Evolutionary conservation across 2,113 vertebrate genomes (phyloP), one percentile per base, ranked within the genome.

Genomic region (Mirounga angustirostris): DNA sequence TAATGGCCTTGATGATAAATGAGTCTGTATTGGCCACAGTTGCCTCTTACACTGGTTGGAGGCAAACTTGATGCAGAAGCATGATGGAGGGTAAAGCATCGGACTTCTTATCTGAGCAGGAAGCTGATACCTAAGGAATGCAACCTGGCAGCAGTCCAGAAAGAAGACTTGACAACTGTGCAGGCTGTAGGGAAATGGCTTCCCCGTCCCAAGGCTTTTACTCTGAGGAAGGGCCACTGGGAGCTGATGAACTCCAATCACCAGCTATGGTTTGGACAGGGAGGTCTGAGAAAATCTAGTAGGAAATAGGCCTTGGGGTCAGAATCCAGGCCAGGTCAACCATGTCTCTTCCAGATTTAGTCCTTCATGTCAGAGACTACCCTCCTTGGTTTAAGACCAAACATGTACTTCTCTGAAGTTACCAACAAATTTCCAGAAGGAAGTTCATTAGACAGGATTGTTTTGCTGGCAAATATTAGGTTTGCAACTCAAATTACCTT

Each of bases 31-130:
- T 93, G 65, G 50, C 76, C 91, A 90, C 74, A 92, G 79, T 56
- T 14, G 56, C 86, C 90, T 97, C 40, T 61, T 89, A 78, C 58
- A 79, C 61, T 85, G 33, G 76, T 46, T 88, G 58, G 58, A 59
- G 67, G 63, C 84, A 94, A 87, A 76, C 54, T 40, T 63, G 69
- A 94, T 91, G 97, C 88, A 88, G 93, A 96, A 97, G 43, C 80
- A 54, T 71, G 61, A 59, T 85, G 71, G 69, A 84, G 28, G 22
- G 22, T 69, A 43, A 97, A 80, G 94, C 43, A 84, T 98, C 89
- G 67, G 7, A 80, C 91, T 96, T 97, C 96, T 61, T 73, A 61
- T 86, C 79, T 65, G 58, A 95, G 78, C 84, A 93, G 95, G 71
- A 98, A 94, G 46, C 65, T 43, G 80, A 93, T 65, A 89, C 36